Evolutionary conservation across 2,888 invertebrate species (phyloP), one percentile per base, ranked within the genome.

Genomic region (Chloroclystis v-ata): DNA sequence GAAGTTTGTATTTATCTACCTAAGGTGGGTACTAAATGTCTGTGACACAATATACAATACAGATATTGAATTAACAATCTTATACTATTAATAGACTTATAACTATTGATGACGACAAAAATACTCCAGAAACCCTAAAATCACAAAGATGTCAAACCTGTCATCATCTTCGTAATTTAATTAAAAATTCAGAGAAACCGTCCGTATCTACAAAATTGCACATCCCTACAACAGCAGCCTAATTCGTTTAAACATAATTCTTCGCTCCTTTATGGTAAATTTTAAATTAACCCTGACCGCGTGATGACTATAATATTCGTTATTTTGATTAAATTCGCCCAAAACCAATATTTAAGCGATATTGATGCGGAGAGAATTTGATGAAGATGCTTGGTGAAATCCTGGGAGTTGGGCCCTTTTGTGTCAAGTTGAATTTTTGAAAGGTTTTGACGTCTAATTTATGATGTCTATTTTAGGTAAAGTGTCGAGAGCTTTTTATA

Each of bases 151-250:
- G 20, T 20, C 20, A 20, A 20, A 20, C 20, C 20, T 4, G 5
- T 20, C 20, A 77, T 73, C 83, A 79, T 76, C 78, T 79, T 71
- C 80, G 73, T 87, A 87, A 87, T 87, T 87, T 82, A 85, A 87
- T 87, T 84, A 84, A 84, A 86, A 87, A 84, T 85, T 86, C 87
- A 82, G 82, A 79, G 87, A 85, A 87, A 76, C 57, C 72, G 68
- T 65, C 69, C 64, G 66, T 60, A 86, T 86, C 81, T 75, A 72
- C 78, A 72, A 83, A 84, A 87, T 87, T 86, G 82, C 79, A 65
- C 67, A 55, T 65, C 69, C 63, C 66, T 76, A 67, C 68, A 58
- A 65, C 82, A 72, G 82, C 80, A 82, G 83, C 81, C 79, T 85
- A 85, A 85, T 85, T 81, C 80, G 66, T 70, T 78, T 82, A 82